These are phyloP conservation scores for Myotis davidii DNA, from an alignment of 2,113 vertebrate species.

Conservation along the genomic window DNA sequence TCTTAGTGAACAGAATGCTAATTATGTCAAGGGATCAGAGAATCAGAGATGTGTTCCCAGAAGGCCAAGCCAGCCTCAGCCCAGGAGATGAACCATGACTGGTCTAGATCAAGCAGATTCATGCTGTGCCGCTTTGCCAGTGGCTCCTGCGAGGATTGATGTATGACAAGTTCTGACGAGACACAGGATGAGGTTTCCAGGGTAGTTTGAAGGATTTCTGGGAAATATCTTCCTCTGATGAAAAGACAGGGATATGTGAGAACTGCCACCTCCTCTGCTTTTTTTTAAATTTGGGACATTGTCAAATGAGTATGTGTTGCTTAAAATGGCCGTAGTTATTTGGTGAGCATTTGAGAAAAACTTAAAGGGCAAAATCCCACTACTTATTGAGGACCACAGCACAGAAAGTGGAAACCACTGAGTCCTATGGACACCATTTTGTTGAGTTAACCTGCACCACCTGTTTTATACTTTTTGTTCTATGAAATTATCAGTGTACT, in stretches of 20 bases:
- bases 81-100: neutral
- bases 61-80: neutral
- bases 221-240: neutral
- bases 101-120: neutral
- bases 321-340: neutral
- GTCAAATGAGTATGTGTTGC: neutral
- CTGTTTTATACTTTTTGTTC: neutral
- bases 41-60: neutral
- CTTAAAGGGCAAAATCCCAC: neutral
- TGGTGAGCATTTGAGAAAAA: neutral
- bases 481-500: neutral
- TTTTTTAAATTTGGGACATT: neutral
- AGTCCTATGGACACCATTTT: neutral
- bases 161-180: neutral
- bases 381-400: neutral
- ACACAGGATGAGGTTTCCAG: neutral
- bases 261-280: neutral
- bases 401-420: neutral
- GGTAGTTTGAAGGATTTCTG: neutral
- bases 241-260: neutral
- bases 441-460: neutral
- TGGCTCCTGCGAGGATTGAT: neutral
- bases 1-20: neutral
- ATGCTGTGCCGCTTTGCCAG: neutral
- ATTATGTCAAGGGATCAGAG: neutral